phyloP scores from a whole-genome alignment of 2,888 invertebrate species.

The Scelioninae gen. 2 region DNA sequence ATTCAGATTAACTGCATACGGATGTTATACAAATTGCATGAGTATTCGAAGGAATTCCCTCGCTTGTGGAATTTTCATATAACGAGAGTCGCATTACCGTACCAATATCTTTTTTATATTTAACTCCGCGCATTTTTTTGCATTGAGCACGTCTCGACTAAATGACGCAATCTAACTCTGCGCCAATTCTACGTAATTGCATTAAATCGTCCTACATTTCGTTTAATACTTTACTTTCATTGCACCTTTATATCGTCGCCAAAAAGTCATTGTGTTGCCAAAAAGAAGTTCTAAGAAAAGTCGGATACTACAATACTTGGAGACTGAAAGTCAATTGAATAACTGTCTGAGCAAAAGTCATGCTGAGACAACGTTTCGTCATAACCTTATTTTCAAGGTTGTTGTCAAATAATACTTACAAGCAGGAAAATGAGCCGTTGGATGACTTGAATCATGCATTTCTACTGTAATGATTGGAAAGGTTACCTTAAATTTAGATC shows the following conservation, averaged over 20 bases:
- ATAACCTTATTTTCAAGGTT: no score
- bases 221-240: conserved; percentile 12
- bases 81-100: conserved; percentile 6
- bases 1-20: neutral
- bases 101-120: conserved; percentile 3
- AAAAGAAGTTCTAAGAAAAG: neutral
- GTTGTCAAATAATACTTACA: no score
- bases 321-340: no score
- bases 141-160: neutral
- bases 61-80: neutral
- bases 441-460: no score
- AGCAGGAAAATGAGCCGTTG: no score
- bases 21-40: conserved; percentile 5
- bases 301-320: no score
- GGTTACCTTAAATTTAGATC: no score
- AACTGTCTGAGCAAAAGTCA: no score
- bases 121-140: conserved; percentile 2
- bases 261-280: no score
- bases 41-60: conserved; percentile 1
- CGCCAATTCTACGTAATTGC: conserved; percentile 2
- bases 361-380: no score
- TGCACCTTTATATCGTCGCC: no score
- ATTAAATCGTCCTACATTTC: conserved; percentile 8
- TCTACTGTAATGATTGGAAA: no score
- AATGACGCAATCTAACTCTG: conserved; percentile 6